Base-by-base conservation (phyloP, 2,113 vertebrate species). In the Lepus europaeus region DNA sequence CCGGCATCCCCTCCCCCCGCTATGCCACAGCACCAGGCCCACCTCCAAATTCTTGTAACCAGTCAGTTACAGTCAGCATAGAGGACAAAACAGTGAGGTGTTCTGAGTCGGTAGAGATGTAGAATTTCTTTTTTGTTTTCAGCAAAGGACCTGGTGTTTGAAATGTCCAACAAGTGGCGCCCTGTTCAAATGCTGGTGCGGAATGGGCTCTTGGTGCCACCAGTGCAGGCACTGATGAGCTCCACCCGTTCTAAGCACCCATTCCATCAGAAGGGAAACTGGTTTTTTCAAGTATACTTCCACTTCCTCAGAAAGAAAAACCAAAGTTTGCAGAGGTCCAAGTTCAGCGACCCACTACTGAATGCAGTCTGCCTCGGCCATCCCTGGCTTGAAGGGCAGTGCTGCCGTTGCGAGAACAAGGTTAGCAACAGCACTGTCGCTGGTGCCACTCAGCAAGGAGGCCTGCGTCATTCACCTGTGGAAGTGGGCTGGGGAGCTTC, bases 21-120 rank as follows among this genome's bases (percentile, higher is more conserved):
- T 45, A 45, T 7, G 7, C 45, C 45, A 45, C 45, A 45, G 45
- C 45, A 45, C 45, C 45, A 45, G 45, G 6, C 45, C 45, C 45
- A 45, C 45, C 45, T 45, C 45, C 45, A 45, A 45, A 45, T 45
- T 45, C 45, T 45, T 45, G 7, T 45, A 45, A 45, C 45, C 87
- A 22, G 66, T n/a, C 29, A 72, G 39, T 74, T 74, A 2, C 20
- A 29, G 82, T 84, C 23, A 53, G 79, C 0, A 9, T 74, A 0
- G 12, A 91, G 87, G 76, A 91, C 87, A 63, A 72, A 86, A 49
- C 31, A 45, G 10, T 56, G 64, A 94, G 94, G 94, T 96, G 92
- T 83, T 95, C 69, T 91, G 72, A 96, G 36, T 78, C 23, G 93
- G 69, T 31, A 73, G 49, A 95, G 73, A 59, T 29, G 9, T 0